Percentiles rank a stretch among this genome's conserved stretches.
Evolutionary conservation across 2,113 vertebrate species (phyloP).

Genomic region (Nannobrachium achirus): DNA sequence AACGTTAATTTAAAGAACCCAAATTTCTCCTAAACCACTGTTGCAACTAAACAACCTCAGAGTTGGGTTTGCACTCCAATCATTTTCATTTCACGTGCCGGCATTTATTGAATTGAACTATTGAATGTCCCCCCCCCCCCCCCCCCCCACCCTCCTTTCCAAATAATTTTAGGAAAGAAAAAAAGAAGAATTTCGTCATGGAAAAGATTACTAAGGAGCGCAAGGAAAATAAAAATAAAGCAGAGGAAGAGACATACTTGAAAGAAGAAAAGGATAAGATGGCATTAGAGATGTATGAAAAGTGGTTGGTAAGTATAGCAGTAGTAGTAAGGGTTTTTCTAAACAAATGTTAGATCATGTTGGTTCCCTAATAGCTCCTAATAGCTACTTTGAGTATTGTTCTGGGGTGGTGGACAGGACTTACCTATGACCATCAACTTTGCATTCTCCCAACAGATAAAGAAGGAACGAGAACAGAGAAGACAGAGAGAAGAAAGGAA

Average conservation of each 20-base stretch:
- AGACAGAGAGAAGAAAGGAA: constrained; percentile 80
- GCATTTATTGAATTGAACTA: too few relatives aligned
- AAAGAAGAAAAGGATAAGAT: constrained; percentile 85
- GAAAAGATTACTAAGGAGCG: constrained; percentile 78
- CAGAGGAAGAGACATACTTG: constrained; percentile 79
- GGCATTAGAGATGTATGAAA: constrained; percentile 87
- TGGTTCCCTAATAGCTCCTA: not conserved
- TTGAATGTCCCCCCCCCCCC: too few relatives aligned
- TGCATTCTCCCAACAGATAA: constrained; percentile 74
- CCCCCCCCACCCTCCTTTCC: not conserved
- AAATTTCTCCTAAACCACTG: not conserved
- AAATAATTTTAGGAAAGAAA: constrained; percentile 81
- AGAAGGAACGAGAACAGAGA: constrained; percentile 83
- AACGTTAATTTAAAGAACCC: too few relatives aligned
- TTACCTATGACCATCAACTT: not conserved
- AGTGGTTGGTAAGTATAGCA: constrained; percentile 89
- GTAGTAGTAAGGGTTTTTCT: not conserved
- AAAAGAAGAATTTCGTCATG: constrained; percentile 82
- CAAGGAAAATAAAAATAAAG: constrained; percentile 73
- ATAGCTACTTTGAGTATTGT: not conserved
- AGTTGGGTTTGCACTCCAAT: not conserved
- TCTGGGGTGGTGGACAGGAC: not conserved
- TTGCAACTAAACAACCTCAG: not conserved
- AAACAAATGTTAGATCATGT: not conserved
- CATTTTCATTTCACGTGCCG: too few relatives aligned